Base-by-base conservation (phyloP, 2,113 vertebrate genomes). In the Piprites chloris region DNA sequence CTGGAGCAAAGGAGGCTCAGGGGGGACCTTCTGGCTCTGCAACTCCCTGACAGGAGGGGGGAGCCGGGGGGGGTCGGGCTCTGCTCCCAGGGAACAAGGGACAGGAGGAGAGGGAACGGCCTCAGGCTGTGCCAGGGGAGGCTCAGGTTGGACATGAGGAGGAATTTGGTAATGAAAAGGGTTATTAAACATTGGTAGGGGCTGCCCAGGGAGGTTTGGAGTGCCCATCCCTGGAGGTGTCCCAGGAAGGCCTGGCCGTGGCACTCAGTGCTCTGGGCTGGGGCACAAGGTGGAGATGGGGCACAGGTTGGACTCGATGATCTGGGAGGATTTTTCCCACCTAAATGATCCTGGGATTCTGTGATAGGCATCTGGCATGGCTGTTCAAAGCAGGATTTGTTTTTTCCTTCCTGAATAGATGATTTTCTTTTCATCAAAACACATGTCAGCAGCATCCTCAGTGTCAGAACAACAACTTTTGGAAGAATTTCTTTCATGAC, bases 121-220 rank as follows among this genome's bases (percentile, higher is more conserved):
- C 59, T 62, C 35, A 12, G 8, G 39, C 62, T 63, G 62, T 11
- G 59, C 20, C 58, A 72, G 26, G 26, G 9, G 1, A 65, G 20
- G 2, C 0, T 30, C 49, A 49, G 49, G 0, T 7, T 11, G 75
- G 49, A 0, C 56, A 63, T 0, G 17, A 37, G 53, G 0, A 62
- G 47, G 2, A 87, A 62, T 78, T 78, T 39, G 1, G 0, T 0
- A 39, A 1, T 8, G 5, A 16, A 55, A 41, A 26, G 30, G 30
- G 30, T 0, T 23, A 1, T 27, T 26, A 80, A n/a, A 30, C 21
- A 4, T 50, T 73, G 58, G 32, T 1, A 81, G 4, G 30, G 3
- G 58, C 58, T 74, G 32, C 52, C 44, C 68, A 59, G 52, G 33
- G 33, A 52, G 52, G 1, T 58, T 23, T 52, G 68, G 2, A 74